Evolutionary conservation across 2,113 vertebrate genomes (phyloP).

Genomic region (Pseudorectes ferrugineus): DNA sequence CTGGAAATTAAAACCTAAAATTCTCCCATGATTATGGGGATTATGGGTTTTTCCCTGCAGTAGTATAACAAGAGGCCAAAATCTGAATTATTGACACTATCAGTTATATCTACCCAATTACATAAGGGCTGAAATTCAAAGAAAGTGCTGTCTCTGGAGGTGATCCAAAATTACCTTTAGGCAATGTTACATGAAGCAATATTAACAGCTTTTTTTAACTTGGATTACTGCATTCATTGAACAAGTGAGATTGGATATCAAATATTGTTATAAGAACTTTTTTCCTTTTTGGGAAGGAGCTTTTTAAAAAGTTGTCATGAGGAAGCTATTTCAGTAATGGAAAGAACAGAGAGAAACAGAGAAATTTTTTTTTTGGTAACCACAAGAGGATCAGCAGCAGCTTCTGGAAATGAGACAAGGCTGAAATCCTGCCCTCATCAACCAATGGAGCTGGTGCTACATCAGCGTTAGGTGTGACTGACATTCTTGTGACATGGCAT

Average conservation of each 20-base stretch:
- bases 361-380: background rate
- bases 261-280: background rate
- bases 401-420: background rate
- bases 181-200: background rate
- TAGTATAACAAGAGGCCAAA: background rate
- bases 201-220: background rate
- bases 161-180: background rate
- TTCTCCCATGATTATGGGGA: background rate
- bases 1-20: background rate
- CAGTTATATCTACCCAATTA: background rate
- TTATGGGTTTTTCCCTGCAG: background rate
- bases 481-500: background rate
- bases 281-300: background rate
- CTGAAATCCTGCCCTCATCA: background rate
- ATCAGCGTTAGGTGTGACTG: background rate
- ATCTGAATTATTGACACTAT: background rate
- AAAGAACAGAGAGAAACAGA: constrained; percentile 18
- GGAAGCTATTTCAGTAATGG: constrained; percentile 21
- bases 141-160: background rate
- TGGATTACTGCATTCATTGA: background rate
- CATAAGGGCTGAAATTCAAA: background rate
- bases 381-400: background rate
- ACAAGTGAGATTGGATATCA: background rate
- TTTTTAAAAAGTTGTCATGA: background rate
- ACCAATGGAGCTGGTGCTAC: background rate